Conservation (phyloP, 2,113 vertebrate species). For the Megalops atlanticus region DNA sequence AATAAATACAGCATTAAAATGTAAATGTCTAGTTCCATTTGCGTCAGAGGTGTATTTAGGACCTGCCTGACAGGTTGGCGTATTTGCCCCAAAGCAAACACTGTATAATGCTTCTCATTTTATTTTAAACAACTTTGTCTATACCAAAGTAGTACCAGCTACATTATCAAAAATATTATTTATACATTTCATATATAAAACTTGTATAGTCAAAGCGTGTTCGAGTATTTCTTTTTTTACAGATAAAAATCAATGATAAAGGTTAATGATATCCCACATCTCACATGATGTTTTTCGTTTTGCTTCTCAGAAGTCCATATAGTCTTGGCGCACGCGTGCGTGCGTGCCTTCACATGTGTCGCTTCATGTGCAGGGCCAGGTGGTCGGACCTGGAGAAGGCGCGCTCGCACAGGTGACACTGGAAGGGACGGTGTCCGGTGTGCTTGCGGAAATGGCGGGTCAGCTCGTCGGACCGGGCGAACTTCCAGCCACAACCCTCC, state of each 20-base stretch:
- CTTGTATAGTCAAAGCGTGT: conserved; percentile 49
- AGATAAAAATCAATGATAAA: conserved; percentile 59
- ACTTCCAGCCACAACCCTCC: conserved; percentile 98
- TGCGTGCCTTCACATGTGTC: conserved; percentile 82
- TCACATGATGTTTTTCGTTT: conserved; percentile 45
- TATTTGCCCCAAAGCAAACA: conserved; percentile 62
- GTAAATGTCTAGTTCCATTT: conserved; percentile 43
- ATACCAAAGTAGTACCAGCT: conserved; percentile 90
- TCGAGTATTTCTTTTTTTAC: conserved; percentile 63
- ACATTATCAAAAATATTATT: conserved; percentile 73
- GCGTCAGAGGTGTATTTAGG: conserved; percentile 55
- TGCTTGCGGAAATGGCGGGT: conserved; percentile 98
- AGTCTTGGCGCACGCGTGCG: not conserved
- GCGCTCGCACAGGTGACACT: conserved; percentile 95
- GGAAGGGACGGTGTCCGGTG: conserved; percentile 96
- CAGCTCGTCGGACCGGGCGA: conserved; percentile 93
- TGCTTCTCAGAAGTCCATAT: conserved; percentile 7
- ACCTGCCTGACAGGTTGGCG: conserved; percentile 68
- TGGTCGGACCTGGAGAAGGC: conserved; percentile 97
- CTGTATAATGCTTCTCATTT: conserved; percentile 63
- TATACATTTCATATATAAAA: conserved; percentile 60
- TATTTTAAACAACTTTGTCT: conserved; percentile 38
- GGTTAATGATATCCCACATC: conserved; percentile 35
- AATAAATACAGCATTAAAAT: conserved; percentile 65
- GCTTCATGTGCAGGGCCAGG: conserved; percentile 96